Evolutionary conservation across 2,888 invertebrate genomes (phyloP).

Genomic region (Drosophila eohydei): DNA sequence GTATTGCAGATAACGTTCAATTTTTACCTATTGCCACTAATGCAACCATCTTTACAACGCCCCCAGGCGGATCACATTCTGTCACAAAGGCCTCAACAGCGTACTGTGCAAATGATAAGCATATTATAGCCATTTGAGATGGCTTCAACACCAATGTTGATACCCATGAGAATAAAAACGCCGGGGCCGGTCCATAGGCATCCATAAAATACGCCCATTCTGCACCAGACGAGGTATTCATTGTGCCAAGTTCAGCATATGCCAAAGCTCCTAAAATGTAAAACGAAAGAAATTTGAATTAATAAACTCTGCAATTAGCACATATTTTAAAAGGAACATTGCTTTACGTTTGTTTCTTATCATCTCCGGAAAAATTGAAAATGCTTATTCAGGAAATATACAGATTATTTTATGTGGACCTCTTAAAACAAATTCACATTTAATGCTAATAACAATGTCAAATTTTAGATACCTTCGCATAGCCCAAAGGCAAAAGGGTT

Average conservation of each 20-base stretch:
- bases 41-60: conserved; percentile 95
- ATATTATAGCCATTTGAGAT: conserved; percentile 97
- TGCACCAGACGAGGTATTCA: conserved; percentile 97
- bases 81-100: conserved; percentile 95
- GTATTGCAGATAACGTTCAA: conserved; percentile 45
- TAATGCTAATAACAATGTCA: too few species aligned
- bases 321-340: too few species aligned
- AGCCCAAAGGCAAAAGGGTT: too few species aligned
- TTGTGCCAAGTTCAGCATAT: conserved; percentile 97
- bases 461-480: too few species aligned
- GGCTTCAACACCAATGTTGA: conserved; percentile 96
- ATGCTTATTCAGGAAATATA: too few species aligned
- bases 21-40: conserved; percentile 92
- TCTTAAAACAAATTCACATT: too few species aligned
- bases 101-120: conserved; percentile 96
- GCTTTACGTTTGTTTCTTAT: too few species aligned
- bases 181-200: conserved; percentile 94
- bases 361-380: background rate
- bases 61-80: conserved; percentile 93
- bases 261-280: conserved; percentile 93
- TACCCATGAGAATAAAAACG: conserved; percentile 97
- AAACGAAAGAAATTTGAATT: background rate
- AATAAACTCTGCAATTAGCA: too few species aligned
- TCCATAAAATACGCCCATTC: conserved; percentile 98
- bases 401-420: too few species aligned